Conservation (phyloP, 2,113 vertebrate species). For the Cryptomyrus ogoouensis region DNA sequence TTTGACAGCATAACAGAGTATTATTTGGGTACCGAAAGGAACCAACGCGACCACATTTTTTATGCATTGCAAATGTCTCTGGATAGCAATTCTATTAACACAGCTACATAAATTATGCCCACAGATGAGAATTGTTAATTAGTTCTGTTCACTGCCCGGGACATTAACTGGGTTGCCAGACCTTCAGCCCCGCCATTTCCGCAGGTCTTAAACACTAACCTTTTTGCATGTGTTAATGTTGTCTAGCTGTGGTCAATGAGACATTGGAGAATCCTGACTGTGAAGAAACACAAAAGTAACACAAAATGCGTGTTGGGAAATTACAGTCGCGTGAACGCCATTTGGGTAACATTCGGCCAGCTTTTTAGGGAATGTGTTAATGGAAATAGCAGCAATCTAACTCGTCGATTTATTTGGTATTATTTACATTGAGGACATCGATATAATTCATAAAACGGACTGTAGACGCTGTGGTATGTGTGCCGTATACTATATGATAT, state of each 20-base stretch:
- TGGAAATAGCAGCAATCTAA: background rate
- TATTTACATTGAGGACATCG: background rate
- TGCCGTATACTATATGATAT: background rate
- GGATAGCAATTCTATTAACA: slow-evolving; percentile 22
- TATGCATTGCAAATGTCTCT: slow-evolving; percentile 20
- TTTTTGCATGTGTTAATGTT: slow-evolving; percentile 27
- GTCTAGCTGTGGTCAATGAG: slow-evolving; percentile 19
- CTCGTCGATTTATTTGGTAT: background rate
- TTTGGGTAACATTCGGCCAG: background rate
- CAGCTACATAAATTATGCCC: slow-evolving; percentile 27
- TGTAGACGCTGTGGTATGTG: background rate
- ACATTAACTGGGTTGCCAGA: slow-evolving; percentile 23
- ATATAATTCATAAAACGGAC: background rate
- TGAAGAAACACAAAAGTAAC: background rate
- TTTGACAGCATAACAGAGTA: slow-evolving; percentile 6
- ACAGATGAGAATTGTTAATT: slow-evolving; percentile 25
- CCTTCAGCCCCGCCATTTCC: slow-evolving; percentile 17
- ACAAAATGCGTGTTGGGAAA: background rate
- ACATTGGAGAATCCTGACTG: background rate
- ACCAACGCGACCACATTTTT: slow-evolving; percentile 18
- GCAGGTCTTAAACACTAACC: slow-evolving; percentile 31
- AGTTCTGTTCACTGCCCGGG: slow-evolving; percentile 11
- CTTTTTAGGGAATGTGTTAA: background rate
- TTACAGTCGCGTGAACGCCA: background rate
- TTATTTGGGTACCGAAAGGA: background rate